These are phyloP conservation scores for Melanostoma mellinum DNA, from an alignment of 2,888 invertebrate genomes.

Conservation along the genomic window DNA sequence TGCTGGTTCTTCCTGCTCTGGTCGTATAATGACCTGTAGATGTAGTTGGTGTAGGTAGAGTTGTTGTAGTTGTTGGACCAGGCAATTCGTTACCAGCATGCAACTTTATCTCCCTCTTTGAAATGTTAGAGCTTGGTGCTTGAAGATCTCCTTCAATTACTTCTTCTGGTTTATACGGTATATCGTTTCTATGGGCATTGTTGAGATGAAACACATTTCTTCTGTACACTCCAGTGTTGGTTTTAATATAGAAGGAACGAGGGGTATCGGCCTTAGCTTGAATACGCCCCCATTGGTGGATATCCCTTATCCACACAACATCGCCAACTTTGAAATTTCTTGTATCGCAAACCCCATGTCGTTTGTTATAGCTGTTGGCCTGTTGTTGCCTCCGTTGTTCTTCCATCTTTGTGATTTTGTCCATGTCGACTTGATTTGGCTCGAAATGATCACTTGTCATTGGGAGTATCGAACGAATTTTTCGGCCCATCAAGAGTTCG, in stretches of 20 bases:
- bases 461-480: neutral
- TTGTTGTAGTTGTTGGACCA: neutral
- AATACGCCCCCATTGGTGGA: constrained; percentile 23
- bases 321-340: constrained; percentile 25
- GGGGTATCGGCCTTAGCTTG: constrained; percentile 22
- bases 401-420: neutral
- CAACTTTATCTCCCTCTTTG: constrained; percentile 9
- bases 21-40: neutral
- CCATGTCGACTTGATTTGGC: neutral
- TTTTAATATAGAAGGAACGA: constrained; percentile 14
- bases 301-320: constrained; percentile 27
- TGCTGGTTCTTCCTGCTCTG: neutral
- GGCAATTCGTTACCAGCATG: neutral
- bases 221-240: constrained; percentile 11
- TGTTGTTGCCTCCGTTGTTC: constrained; percentile 3
- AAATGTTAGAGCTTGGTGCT: neutral
- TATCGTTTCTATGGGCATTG: constrained; percentile 1
- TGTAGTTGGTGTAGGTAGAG: neutral
- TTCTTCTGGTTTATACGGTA: constrained; percentile 1
- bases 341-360: constrained; percentile 9
- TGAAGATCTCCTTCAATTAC: constrained; percentile 3
- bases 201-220: constrained; percentile 19
- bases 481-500: constrained; percentile 20
- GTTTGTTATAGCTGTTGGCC: constrained; percentile 12
- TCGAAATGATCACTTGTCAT: constrained; percentile 3